Evolutionary conservation across 2,888 invertebrate species (phyloP).

Genomic region (Luffia ferchaultella): DNA sequence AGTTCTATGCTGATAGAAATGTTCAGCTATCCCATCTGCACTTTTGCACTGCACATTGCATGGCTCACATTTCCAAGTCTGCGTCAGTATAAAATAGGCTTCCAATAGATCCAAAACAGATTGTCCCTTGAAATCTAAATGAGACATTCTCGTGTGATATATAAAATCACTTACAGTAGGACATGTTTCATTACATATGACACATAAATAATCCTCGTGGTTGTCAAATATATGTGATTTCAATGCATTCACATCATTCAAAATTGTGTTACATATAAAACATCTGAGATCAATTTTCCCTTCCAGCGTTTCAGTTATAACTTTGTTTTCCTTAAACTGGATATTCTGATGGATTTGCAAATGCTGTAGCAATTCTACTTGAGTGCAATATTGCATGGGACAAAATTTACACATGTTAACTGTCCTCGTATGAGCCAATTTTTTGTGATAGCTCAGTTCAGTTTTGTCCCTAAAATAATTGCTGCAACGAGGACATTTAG

Average conservation of each 20-base stretch:
- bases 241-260: constrained; percentile 36
- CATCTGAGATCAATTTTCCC: constrained; percentile 47
- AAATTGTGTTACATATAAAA: constrained; percentile 44
- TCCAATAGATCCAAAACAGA: constrained; percentile 47
- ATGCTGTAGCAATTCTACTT: constrained; percentile 51
- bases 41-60: constrained; percentile 50
- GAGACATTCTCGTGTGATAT: constrained; percentile 42
- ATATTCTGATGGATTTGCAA: constrained; percentile 50
- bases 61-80: constrained; percentile 60
- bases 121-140: constrained; percentile 44
- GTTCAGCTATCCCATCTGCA: constrained; percentile 17
- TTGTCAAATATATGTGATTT: constrained; percentile 51
- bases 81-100: constrained; percentile 45
- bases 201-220: constrained; percentile 46
- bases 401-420: constrained; percentile 54
- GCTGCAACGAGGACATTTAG: constrained; percentile 26
- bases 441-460: constrained; percentile 37
- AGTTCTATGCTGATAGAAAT: not conserved
- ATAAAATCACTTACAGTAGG: constrained; percentile 46
- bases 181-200: constrained; percentile 37
- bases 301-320: constrained; percentile 46
- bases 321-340: constrained; percentile 54
- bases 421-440: constrained; percentile 28
- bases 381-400: constrained; percentile 49
- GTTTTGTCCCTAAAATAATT: constrained; percentile 42